Base-by-base conservation (phyloP, 2,113 vertebrate genomes). In the Grus americana region DNA sequence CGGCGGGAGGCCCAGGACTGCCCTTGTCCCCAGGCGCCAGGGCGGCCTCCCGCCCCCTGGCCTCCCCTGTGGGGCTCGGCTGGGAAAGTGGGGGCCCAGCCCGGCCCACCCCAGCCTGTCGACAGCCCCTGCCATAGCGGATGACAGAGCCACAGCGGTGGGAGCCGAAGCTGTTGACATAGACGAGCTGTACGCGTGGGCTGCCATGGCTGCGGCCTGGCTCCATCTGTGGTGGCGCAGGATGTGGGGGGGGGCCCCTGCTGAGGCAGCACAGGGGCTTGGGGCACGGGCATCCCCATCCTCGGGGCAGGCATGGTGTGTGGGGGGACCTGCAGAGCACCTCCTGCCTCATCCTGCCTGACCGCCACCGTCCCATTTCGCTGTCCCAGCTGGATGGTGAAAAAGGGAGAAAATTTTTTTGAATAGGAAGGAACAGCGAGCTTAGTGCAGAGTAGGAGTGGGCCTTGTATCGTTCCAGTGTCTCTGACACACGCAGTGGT, bases 131-230 rank as follows among this genome's bases (percentile, higher is more conserved):
- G n/a, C 55, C 47, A 4, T 92, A 96, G 61, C 52, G 55, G 74
- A 96, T 73, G 42, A 96, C 5, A 2, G 95, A 29, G n/a, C 96
- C 96, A 1, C 95, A 87, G 54, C 40, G 93, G 87, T 98, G 97
- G 17, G 94, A 94, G 57, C 98, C 98, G 6, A 98, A 98, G 79
- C 83, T 86, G 57, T 44, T 88, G 73, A 97, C 70, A 12, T 97
- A 98, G 59, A 98, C 62, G 3, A 93, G 52, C 26, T 29, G 94
- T 57, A 50, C 2, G 1, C 2, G 46, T 0, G 32, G 65, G 38
- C 8, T 6, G 9, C 15, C 34, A 50, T 2, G 18, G 40, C 57
- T 9, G 50, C 36, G 9, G 62, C 23, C 22, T 1, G 57, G 29
- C 44, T 75, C 90, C 95, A n/a, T 90, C 27, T n/a, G 47, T 3